Conservation (phyloP, 2,113 vertebrate species). For the Caracal caracal region DNA sequence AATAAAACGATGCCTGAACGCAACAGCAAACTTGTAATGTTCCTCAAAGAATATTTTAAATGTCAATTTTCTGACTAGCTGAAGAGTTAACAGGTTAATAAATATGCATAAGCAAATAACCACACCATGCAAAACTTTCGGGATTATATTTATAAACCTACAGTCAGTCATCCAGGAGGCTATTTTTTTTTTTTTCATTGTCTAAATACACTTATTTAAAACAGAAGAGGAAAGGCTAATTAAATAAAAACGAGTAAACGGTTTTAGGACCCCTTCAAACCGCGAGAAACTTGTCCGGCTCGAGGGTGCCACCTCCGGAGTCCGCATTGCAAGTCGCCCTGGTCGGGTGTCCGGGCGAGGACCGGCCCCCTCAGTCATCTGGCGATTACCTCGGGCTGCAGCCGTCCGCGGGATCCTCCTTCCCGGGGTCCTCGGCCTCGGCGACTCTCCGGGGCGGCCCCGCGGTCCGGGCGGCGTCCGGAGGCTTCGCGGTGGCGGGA, state of each 20-base stretch:
- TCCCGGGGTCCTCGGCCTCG: background rate
- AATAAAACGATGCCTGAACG: background rate
- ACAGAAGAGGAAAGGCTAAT: background rate
- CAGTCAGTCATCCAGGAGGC: background rate
- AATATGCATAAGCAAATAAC: background rate
- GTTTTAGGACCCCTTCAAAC: background rate
- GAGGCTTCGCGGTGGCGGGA: background rate
- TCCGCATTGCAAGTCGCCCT: background rate
- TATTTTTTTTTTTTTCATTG: background rate
- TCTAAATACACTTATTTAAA: constrained; percentile 45
- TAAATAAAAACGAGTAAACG: background rate
- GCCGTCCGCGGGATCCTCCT: background rate
- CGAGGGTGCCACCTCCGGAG: background rate
- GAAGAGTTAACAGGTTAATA: background rate
- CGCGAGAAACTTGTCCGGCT: background rate
- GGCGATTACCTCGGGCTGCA: constrained; percentile 32
- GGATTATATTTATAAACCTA: background rate
- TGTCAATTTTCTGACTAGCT: background rate
- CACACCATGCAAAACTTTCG: constrained; percentile 40
- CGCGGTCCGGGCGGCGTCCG: background rate
- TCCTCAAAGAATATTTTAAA: constrained; percentile 27
- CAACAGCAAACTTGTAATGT: background rate
- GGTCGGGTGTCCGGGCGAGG: background rate
- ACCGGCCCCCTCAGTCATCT: background rate
- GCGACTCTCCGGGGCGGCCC: background rate